Evolutionary conservation across 2,797 vertebrate genomes (phyloP).

Genomic region (Anguilla pacifica): DNA sequence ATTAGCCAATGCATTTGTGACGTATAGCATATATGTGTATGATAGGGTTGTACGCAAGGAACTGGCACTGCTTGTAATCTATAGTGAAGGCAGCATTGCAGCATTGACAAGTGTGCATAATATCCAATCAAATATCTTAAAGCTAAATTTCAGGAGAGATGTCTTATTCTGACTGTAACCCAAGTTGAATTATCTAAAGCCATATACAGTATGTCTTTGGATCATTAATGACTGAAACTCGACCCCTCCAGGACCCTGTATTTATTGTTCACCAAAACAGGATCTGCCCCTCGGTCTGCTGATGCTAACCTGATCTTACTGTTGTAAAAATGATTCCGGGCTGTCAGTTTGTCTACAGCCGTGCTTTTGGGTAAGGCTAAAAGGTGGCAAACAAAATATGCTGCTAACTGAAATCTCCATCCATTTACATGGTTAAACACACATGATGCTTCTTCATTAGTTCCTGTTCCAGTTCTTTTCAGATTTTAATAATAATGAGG

Average conservation of each 20-base stretch:
- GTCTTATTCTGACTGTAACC: not conserved
- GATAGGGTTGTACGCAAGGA: too few species aligned
- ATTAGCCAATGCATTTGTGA: too few species aligned
- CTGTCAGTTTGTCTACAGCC: not conserved
- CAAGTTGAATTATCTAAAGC: not conserved
- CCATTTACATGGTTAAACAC: not conserved
- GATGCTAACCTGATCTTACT: not conserved
- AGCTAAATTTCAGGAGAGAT: not conserved
- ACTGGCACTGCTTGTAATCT: too few species aligned
- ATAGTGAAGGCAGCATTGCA: too few species aligned
- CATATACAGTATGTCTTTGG: not conserved
- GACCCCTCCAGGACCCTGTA: not conserved
- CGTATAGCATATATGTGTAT: too few species aligned
- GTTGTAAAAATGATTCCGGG: not conserved
- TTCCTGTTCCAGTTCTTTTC: too few species aligned
- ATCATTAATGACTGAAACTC: not conserved
- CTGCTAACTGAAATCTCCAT: too few species aligned
- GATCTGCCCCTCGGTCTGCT: not conserved
- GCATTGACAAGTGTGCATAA: too few species aligned
- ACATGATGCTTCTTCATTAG: too few species aligned
- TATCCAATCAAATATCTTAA: not conserved
- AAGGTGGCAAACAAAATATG: too few species aligned
- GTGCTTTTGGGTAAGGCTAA: too few species aligned
- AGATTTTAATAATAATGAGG: not conserved
- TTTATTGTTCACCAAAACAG: constrained; percentile 18